phyloP scores from a whole-genome alignment of 2,888 invertebrate genomes.

The Platycheirus rosarum region DNA sequence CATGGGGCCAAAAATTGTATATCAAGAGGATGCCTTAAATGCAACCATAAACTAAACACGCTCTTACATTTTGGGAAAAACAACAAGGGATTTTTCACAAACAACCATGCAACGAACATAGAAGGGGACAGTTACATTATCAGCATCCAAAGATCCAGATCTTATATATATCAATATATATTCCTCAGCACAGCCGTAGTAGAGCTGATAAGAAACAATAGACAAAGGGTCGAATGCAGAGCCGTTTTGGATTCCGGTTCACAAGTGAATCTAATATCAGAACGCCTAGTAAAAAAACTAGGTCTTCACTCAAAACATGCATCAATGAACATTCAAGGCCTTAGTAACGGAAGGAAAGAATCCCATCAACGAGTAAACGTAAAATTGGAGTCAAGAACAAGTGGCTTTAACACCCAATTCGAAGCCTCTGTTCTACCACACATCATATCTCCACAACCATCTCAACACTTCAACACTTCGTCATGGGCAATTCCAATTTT shows the following conservation, averaged over 20 bases:
- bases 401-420: no score
- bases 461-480: constrained; percentile 74
- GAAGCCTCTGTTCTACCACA: no score
- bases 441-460: no score
- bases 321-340: no score
- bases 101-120: constrained; percentile 61
- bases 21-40: neutral
- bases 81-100: constrained; percentile 63
- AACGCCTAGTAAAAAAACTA: no score
- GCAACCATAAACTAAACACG: neutral
- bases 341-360: constrained; percentile 60
- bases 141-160: constrained; percentile 74
- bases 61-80: constrained; percentile 10
- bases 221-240: no score
- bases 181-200: no score
- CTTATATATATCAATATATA: constrained; percentile 73
- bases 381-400: constrained; percentile 43
- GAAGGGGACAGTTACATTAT: constrained; percentile 32
- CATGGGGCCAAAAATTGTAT: neutral
- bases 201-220: no score
- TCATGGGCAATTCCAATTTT: constrained; percentile 61
- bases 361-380: no score
- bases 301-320: no score
- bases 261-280: no score
- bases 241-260: no score